Evolutionary conservation across 2,888 invertebrate genomes (phyloP).

Genomic region (Drosophila infuscata): DNA sequence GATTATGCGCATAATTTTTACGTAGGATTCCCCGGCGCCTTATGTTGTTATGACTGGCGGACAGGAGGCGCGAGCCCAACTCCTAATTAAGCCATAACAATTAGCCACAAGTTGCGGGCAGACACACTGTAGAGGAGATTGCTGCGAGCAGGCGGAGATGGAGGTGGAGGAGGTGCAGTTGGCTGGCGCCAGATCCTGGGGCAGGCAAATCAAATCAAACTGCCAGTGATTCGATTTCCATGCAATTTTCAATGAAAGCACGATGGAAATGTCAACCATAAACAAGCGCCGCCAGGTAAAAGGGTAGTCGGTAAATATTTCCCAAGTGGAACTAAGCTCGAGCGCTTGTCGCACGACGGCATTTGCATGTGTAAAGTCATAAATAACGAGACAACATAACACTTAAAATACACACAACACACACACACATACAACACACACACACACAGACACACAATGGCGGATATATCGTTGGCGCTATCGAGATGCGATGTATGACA

Average conservation of each 20-base stretch:
- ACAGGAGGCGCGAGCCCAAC: constrained; percentile 44
- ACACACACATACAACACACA: constrained; percentile 25
- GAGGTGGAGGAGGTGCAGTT: not conserved
- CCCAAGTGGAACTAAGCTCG: constrained; percentile 66
- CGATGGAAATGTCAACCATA: constrained; percentile 73
- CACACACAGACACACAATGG: constrained; percentile 21
- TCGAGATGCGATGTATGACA: constrained; percentile 76
- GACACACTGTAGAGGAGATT: not conserved
- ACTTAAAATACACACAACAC: constrained; percentile 61
- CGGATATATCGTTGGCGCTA: constrained; percentile 51
- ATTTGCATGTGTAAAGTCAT: constrained; percentile 84
- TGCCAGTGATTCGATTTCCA: constrained; percentile 71
- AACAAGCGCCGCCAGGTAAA: constrained; percentile 75
- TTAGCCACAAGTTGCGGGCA: constrained; percentile 46
- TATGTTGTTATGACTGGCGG: constrained; percentile 54
- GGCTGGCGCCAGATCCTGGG: not conserved
- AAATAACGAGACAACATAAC: constrained; percentile 81
- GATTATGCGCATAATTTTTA: constrained; percentile 84
- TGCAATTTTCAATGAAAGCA: constrained; percentile 79
- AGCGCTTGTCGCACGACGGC: constrained; percentile 72
- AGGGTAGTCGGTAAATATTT: constrained; percentile 42
- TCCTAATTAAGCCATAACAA: constrained; percentile 77
- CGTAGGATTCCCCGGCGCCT: constrained; percentile 35
- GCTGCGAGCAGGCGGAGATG: not conserved
- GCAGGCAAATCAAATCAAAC: constrained; percentile 65